Conservation (phyloP, 2,113 vertebrate genomes). For the Pterocles burchelli region DNA sequence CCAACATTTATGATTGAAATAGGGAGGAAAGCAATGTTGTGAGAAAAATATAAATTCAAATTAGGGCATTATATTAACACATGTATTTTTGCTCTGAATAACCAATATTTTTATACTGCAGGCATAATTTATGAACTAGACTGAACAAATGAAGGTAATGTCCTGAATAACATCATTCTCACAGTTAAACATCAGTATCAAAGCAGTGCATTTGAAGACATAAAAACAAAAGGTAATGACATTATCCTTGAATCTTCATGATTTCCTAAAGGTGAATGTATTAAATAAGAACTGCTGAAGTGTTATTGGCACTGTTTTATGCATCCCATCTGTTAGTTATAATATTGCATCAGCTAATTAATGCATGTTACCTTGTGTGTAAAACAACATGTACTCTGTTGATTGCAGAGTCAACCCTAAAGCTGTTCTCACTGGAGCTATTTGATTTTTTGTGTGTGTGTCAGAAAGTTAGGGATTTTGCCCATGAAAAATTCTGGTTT, state of each 20-base stretch:
- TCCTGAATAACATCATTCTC: not conserved
- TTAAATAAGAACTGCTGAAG: conserved; percentile 60
- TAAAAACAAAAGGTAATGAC: conserved; percentile 18
- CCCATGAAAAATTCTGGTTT: not conserved
- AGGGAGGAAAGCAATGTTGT: not conserved
- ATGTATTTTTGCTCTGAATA: not conserved
- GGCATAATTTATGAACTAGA: not conserved
- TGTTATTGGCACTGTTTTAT: conserved; percentile 46
- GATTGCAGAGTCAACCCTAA: not conserved
- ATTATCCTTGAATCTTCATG: conserved; percentile 59
- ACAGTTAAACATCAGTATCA: not conserved
- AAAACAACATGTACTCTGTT: conserved; percentile 35
- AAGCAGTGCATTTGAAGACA: conserved; percentile 9
- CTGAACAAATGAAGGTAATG: not conserved
- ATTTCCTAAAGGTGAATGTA: conserved; percentile 53
- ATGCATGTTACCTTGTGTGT: conserved; percentile 37
- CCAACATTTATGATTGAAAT: not conserved
- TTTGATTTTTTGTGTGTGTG: not conserved
- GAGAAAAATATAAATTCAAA: not conserved
- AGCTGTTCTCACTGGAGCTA: not conserved
- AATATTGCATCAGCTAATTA: conserved; percentile 51
- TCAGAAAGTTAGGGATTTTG: not conserved
- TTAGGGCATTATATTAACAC: not conserved
- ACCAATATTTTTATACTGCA: not conserved
- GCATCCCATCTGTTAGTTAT: conserved; percentile 47